Conservation (phyloP, 2,797 vertebrate species). For the Caiman crocodilus region DNA sequence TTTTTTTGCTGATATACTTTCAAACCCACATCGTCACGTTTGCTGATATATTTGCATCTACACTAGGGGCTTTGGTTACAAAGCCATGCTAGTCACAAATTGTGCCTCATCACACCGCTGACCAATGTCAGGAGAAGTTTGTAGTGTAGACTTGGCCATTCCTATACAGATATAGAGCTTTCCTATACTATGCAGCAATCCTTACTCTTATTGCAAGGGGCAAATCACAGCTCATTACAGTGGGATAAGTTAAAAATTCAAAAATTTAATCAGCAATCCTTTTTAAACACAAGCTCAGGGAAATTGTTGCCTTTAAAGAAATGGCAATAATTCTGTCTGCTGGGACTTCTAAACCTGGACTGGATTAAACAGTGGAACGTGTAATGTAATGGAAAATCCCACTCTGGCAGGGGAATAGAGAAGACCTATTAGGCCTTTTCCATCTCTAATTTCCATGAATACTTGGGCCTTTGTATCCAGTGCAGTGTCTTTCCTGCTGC, state of each 20-base stretch:
- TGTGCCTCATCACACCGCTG: background rate
- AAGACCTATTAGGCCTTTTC: background rate
- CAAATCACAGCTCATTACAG: background rate
- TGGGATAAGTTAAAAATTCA: background rate
- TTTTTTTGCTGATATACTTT: no score
- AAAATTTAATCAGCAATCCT: background rate
- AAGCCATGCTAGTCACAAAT: fast-evolving
- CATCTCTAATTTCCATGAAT: background rate
- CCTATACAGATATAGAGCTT: background rate
- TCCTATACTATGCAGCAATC: fast-evolving
- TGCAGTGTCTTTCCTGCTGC: background rate
- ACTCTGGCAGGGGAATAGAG: background rate
- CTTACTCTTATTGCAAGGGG: background rate
- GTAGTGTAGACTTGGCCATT: fast-evolving
- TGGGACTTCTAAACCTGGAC: background rate
- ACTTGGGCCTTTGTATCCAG: background rate
- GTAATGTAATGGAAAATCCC: background rate
- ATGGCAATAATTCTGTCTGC: fast-evolving
- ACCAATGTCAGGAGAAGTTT: background rate
- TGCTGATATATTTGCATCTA: background rate
- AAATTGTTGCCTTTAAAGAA: background rate
- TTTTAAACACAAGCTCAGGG: background rate
- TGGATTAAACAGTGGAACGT: background rate
- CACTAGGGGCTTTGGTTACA: background rate
- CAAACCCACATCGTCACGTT: background rate